phyloP scores from a whole-genome alignment of 2,113 vertebrate genomes.

The Pseudorasbora parva region DNA sequence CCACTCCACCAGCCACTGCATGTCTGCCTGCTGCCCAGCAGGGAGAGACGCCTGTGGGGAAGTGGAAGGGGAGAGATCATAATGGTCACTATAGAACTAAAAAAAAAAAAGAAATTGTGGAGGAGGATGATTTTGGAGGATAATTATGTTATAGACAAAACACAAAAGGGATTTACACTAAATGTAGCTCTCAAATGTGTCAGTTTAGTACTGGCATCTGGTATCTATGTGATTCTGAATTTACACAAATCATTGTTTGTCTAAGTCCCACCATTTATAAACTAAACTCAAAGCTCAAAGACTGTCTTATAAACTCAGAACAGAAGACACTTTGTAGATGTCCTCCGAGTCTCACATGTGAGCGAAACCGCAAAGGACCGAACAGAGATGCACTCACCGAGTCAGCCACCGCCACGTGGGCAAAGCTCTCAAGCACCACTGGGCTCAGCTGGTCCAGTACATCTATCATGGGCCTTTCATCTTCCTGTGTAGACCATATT shows the following conservation, averaged over 20 bases:
- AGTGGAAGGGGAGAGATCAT: neutral
- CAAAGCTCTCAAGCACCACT: slow-evolving; percentile 94
- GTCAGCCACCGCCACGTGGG: slow-evolving; percentile 93
- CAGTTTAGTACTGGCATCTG: neutral
- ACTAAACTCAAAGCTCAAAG: neutral
- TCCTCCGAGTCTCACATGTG: neutral
- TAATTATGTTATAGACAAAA: neutral
- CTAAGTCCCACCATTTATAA: neutral
- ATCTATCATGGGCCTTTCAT: slow-evolving; percentile 98
- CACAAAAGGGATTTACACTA: neutral
- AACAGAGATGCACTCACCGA: slow-evolving; percentile 76
- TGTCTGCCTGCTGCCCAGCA: slow-evolving; percentile 87
- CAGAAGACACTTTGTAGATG: slow-evolving; percentile 47
- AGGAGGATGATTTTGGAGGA: neutral
- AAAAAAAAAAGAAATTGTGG: no score
- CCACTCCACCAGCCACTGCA: slow-evolving; percentile 99
- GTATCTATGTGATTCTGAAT: neutral
- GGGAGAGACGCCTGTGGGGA: slow-evolving; percentile 81
- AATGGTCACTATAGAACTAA: neutral
- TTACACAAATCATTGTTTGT: neutral
- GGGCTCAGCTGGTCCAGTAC: slow-evolving; percentile 97
- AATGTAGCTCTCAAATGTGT: neutral
- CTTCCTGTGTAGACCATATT: slow-evolving; percentile 78
- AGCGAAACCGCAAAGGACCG: slow-evolving; percentile 18
- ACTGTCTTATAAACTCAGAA: slow-evolving; percentile 3